Base-by-base conservation (phyloP, 2,797 vertebrate genomes). In the Artibeus jamaicensis region DNA sequence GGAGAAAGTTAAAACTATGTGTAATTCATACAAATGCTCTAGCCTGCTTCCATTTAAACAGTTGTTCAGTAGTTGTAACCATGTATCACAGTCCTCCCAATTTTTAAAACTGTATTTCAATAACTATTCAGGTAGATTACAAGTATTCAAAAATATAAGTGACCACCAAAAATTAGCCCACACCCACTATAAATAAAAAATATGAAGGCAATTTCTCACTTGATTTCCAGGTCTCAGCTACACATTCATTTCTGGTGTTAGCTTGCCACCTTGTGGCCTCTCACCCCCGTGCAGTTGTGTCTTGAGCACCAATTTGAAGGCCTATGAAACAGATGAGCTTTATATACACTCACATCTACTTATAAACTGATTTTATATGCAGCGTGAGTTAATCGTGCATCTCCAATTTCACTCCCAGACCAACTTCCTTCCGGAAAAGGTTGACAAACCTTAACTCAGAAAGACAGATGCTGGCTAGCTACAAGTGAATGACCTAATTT, bases 261-360 rank as follows among this genome's bases (percentile, higher is more conserved):
- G 77, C 34, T 93, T 93, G 88, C 95, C 97, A 97, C 86, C 96
- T 94, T 77, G 89, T 92, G 77, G 97, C 73, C 55, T 94, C 32
- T 65, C 59, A 9, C 16, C 73, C 84, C 32, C 10, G 19, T 65
- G 59, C 73, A 92, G 32, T 19, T 68, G 3, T 37, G 37, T 68
- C 34, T n/a, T n/a, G 22, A 74, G 46, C 11, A 39, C 7, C 9
- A 44, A 26, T 0, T 1, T 29, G 39, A 79, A 84, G 44, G 48
- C 57, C 70, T 90, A 62, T 44, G 50, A 88, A 76, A 46, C 8
- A 21, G n/a, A 12, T 50, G 26, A 76, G 19, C 26, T 88, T n/a
- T 65, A 79, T 42, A 71, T 0, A 44, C 48, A 79, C 16, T n/a
- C 62, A 34, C 50, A 87, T 19, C 42, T 46, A 88, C 34, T 48